A percentile compares a stretch with the other conserved stretches of the same genome.
Conservation (phyloP, 1,140 invertebrate genomes). For the Gryllus bimaculatus region DNA sequence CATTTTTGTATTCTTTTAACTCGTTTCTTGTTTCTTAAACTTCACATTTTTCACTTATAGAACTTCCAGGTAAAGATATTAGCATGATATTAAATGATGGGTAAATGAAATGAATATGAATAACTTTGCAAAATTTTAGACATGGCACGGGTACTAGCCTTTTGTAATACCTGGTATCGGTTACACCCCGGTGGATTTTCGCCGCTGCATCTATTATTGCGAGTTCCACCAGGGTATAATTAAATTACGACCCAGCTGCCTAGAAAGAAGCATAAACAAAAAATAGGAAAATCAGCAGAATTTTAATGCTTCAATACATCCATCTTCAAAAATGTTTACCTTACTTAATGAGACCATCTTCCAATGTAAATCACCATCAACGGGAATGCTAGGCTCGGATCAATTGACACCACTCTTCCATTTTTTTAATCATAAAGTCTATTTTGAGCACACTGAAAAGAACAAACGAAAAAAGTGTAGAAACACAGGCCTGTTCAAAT, state of each 20-base stretch:
- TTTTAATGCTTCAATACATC: slow-evolving; percentile 24
- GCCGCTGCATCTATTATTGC: slow-evolving; percentile 71
- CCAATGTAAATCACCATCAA: slow-evolving; percentile 82
- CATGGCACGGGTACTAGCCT: too few relatives aligned
- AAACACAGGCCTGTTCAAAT: neutral
- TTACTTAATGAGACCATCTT: slow-evolving; percentile 93
- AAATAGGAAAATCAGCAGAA: slow-evolving; percentile 9
- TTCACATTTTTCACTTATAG: too few relatives aligned
- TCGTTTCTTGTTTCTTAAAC: too few relatives aligned
- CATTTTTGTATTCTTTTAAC: too few relatives aligned
- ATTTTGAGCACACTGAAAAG: slow-evolving; percentile 79
- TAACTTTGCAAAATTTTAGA: too few relatives aligned
- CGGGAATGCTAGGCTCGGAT: slow-evolving; percentile 82
- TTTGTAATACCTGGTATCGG: slow-evolving; percentile 53
- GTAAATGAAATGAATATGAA: too few relatives aligned
- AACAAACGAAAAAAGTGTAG: slow-evolving; percentile 28
- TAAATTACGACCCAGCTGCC: slow-evolving; percentile 64
- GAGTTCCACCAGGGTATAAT: slow-evolving; percentile 69
- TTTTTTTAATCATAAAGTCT: slow-evolving; percentile 90
- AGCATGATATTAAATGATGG: too few relatives aligned
- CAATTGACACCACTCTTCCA: slow-evolving; percentile 92
- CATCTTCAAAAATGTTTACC: slow-evolving; percentile 34
- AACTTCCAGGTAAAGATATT: too few relatives aligned
- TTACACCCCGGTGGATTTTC: slow-evolving; percentile 70
- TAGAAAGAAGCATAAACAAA: slow-evolving; percentile 31